These are phyloP conservation scores for Bovichtus variegatus DNA, from an alignment of 2,797 vertebrate genomes.

Conservation along the genomic window DNA sequence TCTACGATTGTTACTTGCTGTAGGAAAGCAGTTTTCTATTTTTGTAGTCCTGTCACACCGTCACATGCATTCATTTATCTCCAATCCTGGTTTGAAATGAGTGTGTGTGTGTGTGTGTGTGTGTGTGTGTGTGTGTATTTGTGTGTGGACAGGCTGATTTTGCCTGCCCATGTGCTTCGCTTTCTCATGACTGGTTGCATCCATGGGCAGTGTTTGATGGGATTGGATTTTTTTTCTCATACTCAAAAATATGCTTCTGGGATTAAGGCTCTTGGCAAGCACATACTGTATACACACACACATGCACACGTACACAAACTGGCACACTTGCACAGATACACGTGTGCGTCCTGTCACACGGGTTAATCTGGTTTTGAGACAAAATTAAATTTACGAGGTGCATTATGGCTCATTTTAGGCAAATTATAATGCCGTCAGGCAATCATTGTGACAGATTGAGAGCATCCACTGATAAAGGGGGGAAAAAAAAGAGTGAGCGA, in stretches of 20 bases:
- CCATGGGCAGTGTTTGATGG: constrained; percentile 56
- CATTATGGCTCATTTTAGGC: constrained; percentile 78
- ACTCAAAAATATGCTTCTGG: constrained; percentile 58
- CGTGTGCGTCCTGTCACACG: constrained; percentile 62
- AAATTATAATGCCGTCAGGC: constrained; percentile 77
- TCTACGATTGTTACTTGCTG: neutral
- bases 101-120: neutral
- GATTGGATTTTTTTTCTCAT: constrained; percentile 50
- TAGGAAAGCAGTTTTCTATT: neutral
- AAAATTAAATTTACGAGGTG: constrained; percentile 79
- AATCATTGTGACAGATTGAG: constrained; percentile 80
- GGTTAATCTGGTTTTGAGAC: constrained; percentile 80
- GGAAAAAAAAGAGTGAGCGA: constrained; percentile 32
- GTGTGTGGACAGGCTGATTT: constrained; percentile 3
- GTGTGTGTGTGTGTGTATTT: neutral
- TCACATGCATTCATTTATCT: constrained; percentile 21
- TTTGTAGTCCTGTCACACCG: constrained; percentile 12
- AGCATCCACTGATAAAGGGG: constrained; percentile 68
- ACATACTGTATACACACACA: constrained; percentile 45
- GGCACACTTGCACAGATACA: constrained; percentile 29
- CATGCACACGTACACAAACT: constrained; percentile 17
- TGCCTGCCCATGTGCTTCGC: constrained; percentile 26
- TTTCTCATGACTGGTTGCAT: constrained; percentile 41
- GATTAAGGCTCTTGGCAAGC: constrained; percentile 69
- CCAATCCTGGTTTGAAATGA: neutral